These are phyloP conservation scores for Alviniconcha strummeri DNA, from an alignment of 2,888 invertebrate species.

Conservation along the genomic window DNA sequence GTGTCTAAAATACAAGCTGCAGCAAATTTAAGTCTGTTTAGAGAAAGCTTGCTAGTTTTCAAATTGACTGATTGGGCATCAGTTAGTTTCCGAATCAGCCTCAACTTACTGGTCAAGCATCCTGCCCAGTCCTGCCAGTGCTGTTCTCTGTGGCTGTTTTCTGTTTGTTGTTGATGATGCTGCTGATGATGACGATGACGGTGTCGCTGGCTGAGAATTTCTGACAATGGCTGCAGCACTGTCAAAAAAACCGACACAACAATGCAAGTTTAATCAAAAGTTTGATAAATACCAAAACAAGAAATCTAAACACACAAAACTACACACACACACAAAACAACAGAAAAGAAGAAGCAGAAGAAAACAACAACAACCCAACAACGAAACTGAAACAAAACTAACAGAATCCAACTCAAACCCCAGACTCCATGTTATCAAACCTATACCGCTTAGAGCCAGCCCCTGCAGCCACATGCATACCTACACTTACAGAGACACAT, in stretches of 20 bases:
- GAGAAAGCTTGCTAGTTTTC: no score
- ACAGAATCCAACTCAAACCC: no score
- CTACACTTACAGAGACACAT: no score
- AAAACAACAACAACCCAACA: no score
- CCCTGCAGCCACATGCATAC: no score
- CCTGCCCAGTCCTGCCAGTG: constrained; percentile 44
- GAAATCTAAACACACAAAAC: neutral
- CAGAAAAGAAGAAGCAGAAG: neutral
- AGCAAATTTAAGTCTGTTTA: no score
- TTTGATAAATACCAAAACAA: neutral
- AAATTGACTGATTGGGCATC: no score
- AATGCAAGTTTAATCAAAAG: neutral
- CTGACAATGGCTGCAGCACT: constrained; percentile 57
- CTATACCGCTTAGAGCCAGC: no score
- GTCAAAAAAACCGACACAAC: constrained; percentile 20
- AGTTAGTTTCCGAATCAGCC: no score
- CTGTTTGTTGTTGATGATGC: constrained; percentile 21
- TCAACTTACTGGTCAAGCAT: constrained; percentile 48
- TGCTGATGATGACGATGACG: constrained; percentile 33
- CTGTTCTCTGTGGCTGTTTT: constrained; percentile 43
- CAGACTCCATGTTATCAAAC: no score
- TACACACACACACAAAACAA: neutral
- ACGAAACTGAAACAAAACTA: no score
- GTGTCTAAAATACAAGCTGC: no score
- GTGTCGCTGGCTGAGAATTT: constrained; percentile 33